Percentiles rank a stretch among this genome's conserved stretches.
Evolutionary conservation across 2,888 invertebrate species (phyloP).

Genomic region (Rhamnusium bicolor): DNA sequence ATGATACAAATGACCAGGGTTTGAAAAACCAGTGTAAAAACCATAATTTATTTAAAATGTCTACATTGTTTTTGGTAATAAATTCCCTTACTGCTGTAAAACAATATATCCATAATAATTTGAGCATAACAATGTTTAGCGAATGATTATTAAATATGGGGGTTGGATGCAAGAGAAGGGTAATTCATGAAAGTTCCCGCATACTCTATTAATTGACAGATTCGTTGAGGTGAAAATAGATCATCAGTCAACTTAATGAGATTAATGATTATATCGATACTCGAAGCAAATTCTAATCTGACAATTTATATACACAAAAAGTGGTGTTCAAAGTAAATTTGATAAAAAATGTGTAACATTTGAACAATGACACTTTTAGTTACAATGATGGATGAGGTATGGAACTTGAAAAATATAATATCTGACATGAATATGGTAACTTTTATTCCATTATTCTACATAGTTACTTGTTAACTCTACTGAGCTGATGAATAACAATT

Average conservation of each 20-base stretch:
- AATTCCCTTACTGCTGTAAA: not conserved
- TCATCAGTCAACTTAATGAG: constrained; percentile 31
- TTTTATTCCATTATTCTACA: not conserved
- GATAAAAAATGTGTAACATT: constrained; percentile 10
- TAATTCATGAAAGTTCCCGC: constrained; percentile 14
- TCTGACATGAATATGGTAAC: not conserved
- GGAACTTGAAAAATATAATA: not conserved
- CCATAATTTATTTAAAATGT: not conserved
- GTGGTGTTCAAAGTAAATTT: constrained; percentile 4
- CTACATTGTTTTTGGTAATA: not conserved
- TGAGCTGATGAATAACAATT: not conserved
- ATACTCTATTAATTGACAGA: constrained; percentile 25
- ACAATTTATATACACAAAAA: constrained; percentile 24
- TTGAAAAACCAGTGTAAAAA: not conserved
- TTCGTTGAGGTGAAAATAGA: constrained; percentile 26
- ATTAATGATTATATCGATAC: constrained; percentile 25
- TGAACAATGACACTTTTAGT: constrained; percentile 7
- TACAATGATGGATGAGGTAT: constrained; percentile 1
- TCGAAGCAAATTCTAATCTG: constrained; percentile 21
- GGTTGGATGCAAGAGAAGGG: constrained; percentile 11
- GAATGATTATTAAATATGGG: constrained; percentile 19
- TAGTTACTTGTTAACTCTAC: not conserved
- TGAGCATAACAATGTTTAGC: not conserved
- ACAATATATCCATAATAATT: not conserved
- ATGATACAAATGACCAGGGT: not conserved